Conservation (phyloP, 2,113 vertebrate genomes). For the Mesembrinibis cayennensis region DNA sequence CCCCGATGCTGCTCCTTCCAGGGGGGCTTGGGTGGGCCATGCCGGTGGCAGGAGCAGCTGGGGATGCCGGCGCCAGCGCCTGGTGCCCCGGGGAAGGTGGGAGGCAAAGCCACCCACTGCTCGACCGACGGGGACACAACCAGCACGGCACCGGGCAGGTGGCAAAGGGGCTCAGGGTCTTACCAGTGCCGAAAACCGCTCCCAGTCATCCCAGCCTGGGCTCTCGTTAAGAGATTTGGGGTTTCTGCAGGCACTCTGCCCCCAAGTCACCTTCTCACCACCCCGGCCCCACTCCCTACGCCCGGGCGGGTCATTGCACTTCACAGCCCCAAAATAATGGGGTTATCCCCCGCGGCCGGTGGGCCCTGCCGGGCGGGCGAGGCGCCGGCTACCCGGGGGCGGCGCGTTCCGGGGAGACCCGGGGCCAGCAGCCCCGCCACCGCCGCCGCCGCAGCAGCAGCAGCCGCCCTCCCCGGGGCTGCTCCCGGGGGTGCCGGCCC, state of each 20-base stretch:
- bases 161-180: background rate
- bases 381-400: background rate
- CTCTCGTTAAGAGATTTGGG: background rate
- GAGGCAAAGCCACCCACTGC: background rate
- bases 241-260: background rate
- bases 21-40: accelerated
- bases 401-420: background rate
- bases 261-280: background rate
- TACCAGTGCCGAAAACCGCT: background rate
- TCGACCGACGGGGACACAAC: background rate
- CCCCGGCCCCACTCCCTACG: background rate
- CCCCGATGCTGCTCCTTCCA: background rate
- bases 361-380: background rate
- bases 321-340: background rate
- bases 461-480: background rate
- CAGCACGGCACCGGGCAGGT: background rate
- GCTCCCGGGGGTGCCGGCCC: background rate
- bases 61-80: background rate
- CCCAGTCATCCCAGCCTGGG: background rate
- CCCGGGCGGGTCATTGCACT: background rate
- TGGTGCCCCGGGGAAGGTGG: background rate
- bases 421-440: background rate
- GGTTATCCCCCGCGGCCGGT: too few species aligned
- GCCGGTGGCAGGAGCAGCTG: background rate
- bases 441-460: background rate